These are phyloP conservation scores for Himalopsyche japonica DNA, from an alignment of 2,888 invertebrate species.

Conservation along the genomic window DNA sequence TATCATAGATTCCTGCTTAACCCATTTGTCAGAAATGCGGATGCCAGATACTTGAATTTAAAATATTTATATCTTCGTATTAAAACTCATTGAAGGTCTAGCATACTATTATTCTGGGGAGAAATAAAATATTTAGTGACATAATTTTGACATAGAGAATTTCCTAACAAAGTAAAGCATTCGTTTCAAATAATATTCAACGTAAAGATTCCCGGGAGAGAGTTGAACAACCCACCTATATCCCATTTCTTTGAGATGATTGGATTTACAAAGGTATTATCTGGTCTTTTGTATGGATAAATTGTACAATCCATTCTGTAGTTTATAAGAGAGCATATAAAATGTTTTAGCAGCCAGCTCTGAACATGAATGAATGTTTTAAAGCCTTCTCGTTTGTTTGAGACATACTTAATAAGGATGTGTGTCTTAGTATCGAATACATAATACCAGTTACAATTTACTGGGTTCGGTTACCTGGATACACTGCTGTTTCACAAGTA, in stretches of 20 bases:
- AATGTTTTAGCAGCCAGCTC: background rate
- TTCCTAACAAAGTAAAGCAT: background rate
- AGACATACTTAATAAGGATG: background rate
- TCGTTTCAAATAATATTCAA: background rate
- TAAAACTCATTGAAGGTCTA: no score
- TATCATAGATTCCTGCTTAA: no score
- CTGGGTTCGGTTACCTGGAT: no score
- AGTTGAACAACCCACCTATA: conserved; percentile 4
- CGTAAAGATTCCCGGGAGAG: background rate
- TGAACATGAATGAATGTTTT: conserved; percentile 3
- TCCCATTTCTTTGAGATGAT: conserved; percentile 27
- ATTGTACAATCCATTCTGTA: conserved; percentile 14
- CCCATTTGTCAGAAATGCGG: no score
- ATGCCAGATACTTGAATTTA: no score
- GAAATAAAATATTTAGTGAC: no score
- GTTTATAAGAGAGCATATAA: conserved; percentile 6
- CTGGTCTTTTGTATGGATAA: conserved; percentile 15
- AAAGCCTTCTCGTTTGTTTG: background rate
- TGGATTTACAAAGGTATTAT: conserved; percentile 26
- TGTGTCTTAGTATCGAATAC: no score
- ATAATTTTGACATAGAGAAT: background rate
- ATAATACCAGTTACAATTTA: no score
- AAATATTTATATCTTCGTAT: no score
- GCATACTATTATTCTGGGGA: no score
- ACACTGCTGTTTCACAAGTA: no score